A percentile compares a stretch with the other conserved stretches of the same genome.
phyloP scores from a whole-genome alignment of 2,888 invertebrate genomes.

The Polia nebulosa region DNA sequence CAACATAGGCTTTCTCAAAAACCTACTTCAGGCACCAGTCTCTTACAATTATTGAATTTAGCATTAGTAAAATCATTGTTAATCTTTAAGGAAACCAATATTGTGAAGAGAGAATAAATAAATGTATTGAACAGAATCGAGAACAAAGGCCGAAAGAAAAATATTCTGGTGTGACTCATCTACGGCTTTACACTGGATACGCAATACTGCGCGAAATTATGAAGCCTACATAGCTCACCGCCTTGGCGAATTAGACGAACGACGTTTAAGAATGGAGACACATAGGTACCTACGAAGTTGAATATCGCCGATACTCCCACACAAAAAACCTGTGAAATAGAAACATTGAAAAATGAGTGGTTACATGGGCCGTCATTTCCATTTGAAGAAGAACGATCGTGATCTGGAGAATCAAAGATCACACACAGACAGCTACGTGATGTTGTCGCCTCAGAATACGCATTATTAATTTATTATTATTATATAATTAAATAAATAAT shows the following conservation, averaged over 20 bases:
- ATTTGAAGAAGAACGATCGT: constrained; percentile 6
- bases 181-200: constrained; percentile 59
- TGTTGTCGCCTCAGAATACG: no score
- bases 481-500: no score
- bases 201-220: constrained; percentile 50
- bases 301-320: constrained; percentile 60
- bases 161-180: constrained; percentile 5
- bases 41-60: no score
- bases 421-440: constrained; percentile 5
- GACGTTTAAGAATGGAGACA: constrained; percentile 63
- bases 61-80: no score
- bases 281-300: constrained; percentile 15
- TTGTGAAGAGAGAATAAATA: no score
- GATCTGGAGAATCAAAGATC: constrained; percentile 1
- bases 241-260: constrained; percentile 62
- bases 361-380: constrained; percentile 19
- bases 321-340: constrained; percentile 3
- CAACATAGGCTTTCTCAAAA: no score
- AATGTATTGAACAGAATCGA: no score
- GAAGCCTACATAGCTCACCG: constrained; percentile 58
- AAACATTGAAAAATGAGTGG: constrained; percentile 14
- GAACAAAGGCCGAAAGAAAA: constrained; percentile 8
- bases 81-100: no score
- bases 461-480: no score
- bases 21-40: no score